These are phyloP conservation scores for Kryptolebias ocellatus DNA, from an alignment of 2,797 vertebrate genomes.

Conservation along the genomic window DNA sequence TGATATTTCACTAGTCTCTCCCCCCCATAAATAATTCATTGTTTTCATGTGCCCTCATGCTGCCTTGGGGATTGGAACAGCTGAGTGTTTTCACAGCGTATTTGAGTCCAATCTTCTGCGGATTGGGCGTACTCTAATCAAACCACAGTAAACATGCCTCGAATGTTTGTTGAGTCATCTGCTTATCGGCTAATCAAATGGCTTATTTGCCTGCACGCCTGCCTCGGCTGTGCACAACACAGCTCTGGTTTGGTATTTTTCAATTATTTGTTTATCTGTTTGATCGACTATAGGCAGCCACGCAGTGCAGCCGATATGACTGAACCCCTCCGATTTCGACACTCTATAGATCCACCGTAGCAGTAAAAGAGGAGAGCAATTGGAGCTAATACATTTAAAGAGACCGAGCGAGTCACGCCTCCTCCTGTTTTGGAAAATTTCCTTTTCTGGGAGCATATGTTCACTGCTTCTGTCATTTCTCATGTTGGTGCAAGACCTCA, in stretches of 20 bases:
- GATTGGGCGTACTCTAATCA: conserved; percentile 80
- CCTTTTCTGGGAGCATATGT: not conserved
- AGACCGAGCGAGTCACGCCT: conserved; percentile 19
- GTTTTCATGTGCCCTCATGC: conserved; percentile 79
- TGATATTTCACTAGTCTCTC: conserved; percentile 76
- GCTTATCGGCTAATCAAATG: conserved; percentile 82
- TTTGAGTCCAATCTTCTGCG: conserved; percentile 81
- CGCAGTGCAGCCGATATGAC: conserved; percentile 57
- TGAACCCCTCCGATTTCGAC: conserved; percentile 56
- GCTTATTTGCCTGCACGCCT: conserved; percentile 73
- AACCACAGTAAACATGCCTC: conserved; percentile 79
- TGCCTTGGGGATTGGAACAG: conserved; percentile 77
- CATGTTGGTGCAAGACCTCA: conserved; percentile 26
- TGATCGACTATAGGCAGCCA: conserved; percentile 61
- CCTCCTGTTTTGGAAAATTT: conserved; percentile 28
- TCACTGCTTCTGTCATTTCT: conserved; percentile 23
- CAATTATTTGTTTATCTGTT: conserved; percentile 74
- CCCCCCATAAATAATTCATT: conserved; percentile 81
- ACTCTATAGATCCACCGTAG: conserved; percentile 43
- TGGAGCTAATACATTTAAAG: conserved; percentile 52
- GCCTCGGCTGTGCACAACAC: conserved; percentile 62
- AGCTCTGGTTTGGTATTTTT: conserved; percentile 70
- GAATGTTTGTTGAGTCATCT: conserved; percentile 84
- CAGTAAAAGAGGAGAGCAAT: conserved; percentile 35
- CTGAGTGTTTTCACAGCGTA: conserved; percentile 82